Evolutionary conservation across 2,113 vertebrate species (phyloP).

Genomic region (Rhegmatorhina hoffmannsi): DNA sequence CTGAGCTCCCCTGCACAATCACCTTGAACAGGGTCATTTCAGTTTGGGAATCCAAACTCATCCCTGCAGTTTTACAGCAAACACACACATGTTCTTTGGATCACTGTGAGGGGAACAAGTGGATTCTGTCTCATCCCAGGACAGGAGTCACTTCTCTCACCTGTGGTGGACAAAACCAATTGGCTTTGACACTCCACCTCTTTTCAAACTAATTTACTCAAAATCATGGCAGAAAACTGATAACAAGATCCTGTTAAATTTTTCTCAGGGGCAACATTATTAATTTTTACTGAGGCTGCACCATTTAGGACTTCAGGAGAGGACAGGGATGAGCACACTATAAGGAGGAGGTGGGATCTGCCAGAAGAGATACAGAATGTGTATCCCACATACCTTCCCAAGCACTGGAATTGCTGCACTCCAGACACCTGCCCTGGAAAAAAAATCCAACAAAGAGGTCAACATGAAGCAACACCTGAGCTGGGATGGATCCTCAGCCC

Average conservation of each 20-base stretch:
- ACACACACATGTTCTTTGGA: background rate
- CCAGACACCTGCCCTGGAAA: background rate
- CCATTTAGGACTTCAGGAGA: background rate
- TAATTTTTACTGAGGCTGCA: background rate
- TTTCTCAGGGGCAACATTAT: background rate
- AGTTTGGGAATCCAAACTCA: background rate
- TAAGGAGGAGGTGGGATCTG: background rate
- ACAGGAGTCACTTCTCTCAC: background rate
- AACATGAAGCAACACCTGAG: rapidly evolving
- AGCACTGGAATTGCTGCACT: background rate
- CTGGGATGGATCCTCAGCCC: background rate
- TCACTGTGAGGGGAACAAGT: background rate
- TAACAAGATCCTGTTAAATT: background rate
- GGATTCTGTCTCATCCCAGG: background rate
- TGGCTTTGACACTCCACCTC: background rate
- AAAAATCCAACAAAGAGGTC: background rate
- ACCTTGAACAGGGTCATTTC: background rate
- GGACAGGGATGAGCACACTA: background rate
- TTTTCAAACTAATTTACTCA: background rate
- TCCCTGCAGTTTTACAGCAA: background rate
- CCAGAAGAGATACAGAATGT: background rate
- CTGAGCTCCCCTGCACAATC: background rate
- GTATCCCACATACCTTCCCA: background rate
- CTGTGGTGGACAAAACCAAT: background rate
- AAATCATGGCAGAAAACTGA: background rate